Conservation (phyloP, 2,888 invertebrate species). For the Drosophila borborema region DNA sequence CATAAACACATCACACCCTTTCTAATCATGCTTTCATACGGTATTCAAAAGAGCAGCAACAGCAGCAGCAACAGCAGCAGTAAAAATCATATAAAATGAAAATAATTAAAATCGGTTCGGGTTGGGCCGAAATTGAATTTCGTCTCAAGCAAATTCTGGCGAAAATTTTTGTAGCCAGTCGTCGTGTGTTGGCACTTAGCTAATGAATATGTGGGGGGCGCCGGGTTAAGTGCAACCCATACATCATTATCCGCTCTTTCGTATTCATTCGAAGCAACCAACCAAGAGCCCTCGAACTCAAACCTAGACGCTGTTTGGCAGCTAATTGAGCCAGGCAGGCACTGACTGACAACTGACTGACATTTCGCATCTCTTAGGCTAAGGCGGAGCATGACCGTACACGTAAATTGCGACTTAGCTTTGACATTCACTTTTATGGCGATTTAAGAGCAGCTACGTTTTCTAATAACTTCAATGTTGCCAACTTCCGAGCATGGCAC, state of each 20-base stretch:
- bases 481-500: slow-evolving; percentile 16
- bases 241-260: slow-evolving; percentile 24
- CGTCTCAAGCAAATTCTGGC: slow-evolving; percentile 24
- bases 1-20: background rate
- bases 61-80: background rate
- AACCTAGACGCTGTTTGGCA: slow-evolving; percentile 14
- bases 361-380: slow-evolving; percentile 46
- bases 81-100: slow-evolving; percentile 44
- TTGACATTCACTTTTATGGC: slow-evolving; percentile 67
- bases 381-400: slow-evolving; percentile 46
- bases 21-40: background rate
- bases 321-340: slow-evolving; percentile 53
- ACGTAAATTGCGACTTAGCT: slow-evolving; percentile 61
- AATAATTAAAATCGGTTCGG: slow-evolving; percentile 54
- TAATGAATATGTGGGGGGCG: slow-evolving; percentile 55
- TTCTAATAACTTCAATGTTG: slow-evolving; percentile 57
- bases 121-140: slow-evolving; percentile 38
- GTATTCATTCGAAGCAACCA: slow-evolving; percentile 5
- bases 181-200: slow-evolving; percentile 53
- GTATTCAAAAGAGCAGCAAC: slow-evolving; percentile 7
- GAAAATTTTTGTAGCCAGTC: slow-evolving; percentile 39
- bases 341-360: slow-evolving; percentile 60
- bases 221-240: slow-evolving; percentile 47
- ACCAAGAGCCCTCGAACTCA: background rate
- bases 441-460: slow-evolving; percentile 64